Percentiles rank a stretch among this genome's conserved stretches.
phyloP scores from a whole-genome alignment of 2,888 invertebrate genomes.

The Digitonthophagus gazella region DNA sequence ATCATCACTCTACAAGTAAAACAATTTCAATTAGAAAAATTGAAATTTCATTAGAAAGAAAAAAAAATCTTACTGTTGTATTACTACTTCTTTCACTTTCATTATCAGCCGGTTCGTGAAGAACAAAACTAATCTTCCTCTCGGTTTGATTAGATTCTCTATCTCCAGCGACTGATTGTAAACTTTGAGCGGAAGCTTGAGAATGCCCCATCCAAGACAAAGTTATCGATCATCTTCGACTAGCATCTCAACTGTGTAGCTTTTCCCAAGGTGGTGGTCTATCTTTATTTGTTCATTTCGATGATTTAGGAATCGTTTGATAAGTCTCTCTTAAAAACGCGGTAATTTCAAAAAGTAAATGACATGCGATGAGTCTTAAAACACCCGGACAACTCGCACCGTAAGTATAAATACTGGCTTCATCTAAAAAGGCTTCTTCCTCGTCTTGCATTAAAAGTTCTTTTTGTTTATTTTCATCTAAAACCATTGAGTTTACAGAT shows the following conservation, averaged over 20 bases:
- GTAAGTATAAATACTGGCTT: slow-evolving; percentile 59
- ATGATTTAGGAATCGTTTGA: slow-evolving; percentile 76
- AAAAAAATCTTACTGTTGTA: slow-evolving; percentile 59
- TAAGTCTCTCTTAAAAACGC: slow-evolving; percentile 96
- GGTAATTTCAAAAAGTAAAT: slow-evolving; percentile 92
- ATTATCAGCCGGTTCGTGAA: slow-evolving; percentile 85
- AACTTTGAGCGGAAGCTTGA: slow-evolving; percentile 87
- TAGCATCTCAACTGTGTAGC: slow-evolving; percentile 77
- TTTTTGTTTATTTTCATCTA: slow-evolving; percentile 76
- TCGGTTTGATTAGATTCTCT: slow-evolving; percentile 69
- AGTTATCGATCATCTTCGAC: slow-evolving; percentile 93
- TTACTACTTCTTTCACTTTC: slow-evolving; percentile 93
- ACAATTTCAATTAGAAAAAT: background rate
- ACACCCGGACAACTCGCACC: slow-evolving; percentile 87
- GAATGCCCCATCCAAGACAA: slow-evolving; percentile 94
- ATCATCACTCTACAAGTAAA: slow-evolving; percentile 49
- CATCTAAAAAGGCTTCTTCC: slow-evolving; percentile 97
- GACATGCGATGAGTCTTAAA: slow-evolving; percentile 88
- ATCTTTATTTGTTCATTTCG: slow-evolving; percentile 70
- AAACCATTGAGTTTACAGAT: slow-evolving; percentile 64
- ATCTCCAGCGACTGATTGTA: slow-evolving; percentile 83
- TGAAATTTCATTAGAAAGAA: background rate
- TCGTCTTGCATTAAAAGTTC: slow-evolving; percentile 81
- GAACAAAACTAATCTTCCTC: slow-evolving; percentile 91
- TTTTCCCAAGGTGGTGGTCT: slow-evolving; percentile 80